Percentiles rank a stretch among this genome's conserved stretches.
Conservation (phyloP, 1,140 invertebrate genomes). For the Drosophila arizonae region DNA sequence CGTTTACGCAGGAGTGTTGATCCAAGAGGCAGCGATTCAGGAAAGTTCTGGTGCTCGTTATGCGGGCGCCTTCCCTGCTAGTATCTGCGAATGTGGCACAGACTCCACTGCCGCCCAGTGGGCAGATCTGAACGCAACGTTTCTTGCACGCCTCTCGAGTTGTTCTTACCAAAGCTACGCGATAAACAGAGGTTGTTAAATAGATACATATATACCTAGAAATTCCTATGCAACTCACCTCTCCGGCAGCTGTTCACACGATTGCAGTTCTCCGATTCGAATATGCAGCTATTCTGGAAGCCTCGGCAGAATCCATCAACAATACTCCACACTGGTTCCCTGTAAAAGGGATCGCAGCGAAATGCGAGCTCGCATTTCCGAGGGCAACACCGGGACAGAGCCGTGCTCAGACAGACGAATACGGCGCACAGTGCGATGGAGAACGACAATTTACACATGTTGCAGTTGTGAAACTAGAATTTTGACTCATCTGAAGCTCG, state of each 20-base stretch:
- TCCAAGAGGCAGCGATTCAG: conserved; percentile 15
- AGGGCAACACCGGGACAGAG: conserved; percentile 29
- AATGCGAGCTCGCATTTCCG: conserved; percentile 18
- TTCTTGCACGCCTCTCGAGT: not conserved
- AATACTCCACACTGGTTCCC: conserved; percentile 43
- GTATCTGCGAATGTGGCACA: conserved; percentile 9
- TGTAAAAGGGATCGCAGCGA: conserved; percentile 44
- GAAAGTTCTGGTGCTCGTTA: conserved; percentile 1
- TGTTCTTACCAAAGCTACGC: not conserved
- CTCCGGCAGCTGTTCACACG: conserved; percentile 29
- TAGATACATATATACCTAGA: not conserved
- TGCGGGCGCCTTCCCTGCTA: not conserved
- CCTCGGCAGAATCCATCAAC: conserved; percentile 39
- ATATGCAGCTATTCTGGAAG: conserved; percentile 56
- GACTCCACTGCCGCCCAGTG: not conserved
- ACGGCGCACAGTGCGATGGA: conserved; percentile 9
- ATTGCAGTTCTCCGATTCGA: conserved; percentile 44
- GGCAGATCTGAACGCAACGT: not conserved
- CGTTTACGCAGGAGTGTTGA: conserved; percentile 27
- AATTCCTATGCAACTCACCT: not conserved
- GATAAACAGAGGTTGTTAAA: not conserved
- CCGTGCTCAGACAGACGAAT: conserved; percentile 11
- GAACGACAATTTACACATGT: conserved; percentile 18
- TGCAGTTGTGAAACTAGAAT: conserved; percentile 19
- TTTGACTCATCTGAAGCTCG: not conserved